phyloP scores from a whole-genome alignment of 2,888 invertebrate species.

The Lepetodrilus schrolli region DNA sequence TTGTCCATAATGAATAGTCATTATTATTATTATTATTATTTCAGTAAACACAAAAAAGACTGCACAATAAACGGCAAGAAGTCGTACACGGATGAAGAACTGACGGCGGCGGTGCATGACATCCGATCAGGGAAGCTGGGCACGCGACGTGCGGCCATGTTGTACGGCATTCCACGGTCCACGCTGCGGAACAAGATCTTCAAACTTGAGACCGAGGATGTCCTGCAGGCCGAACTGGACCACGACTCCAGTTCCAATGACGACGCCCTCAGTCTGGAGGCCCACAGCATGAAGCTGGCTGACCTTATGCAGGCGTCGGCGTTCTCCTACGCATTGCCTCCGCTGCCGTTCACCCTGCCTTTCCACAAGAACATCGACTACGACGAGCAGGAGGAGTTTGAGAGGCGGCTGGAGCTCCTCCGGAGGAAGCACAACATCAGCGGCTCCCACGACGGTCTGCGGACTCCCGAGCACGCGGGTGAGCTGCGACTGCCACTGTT shows the following conservation, averaged over 20 bases:
- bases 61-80: slow-evolving; percentile 54
- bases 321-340: slow-evolving; percentile 38
- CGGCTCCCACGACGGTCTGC: slow-evolving; percentile 53
- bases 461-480: slow-evolving; percentile 56
- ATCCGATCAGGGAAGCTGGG: slow-evolving; percentile 94
- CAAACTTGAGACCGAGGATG: slow-evolving; percentile 72
- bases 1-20: too few species aligned
- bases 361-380: slow-evolving; percentile 41
- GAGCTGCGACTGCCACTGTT: slow-evolving; percentile 71
- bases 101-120: slow-evolving; percentile 93
- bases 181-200: slow-evolving; percentile 93
- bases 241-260: slow-evolving; percentile 37
- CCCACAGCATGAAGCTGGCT: slow-evolving; percentile 44
- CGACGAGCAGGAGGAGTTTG: slow-evolving; percentile 48
- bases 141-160: slow-evolving; percentile 92
- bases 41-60: slow-evolving; percentile 41
- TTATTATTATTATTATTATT: too few species aligned
- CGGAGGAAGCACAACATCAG: slow-evolving; percentile 70
- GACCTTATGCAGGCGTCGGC: slow-evolving; percentile 43
- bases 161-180: slow-evolving; percentile 96
- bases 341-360: slow-evolving; percentile 40
- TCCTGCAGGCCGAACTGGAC: slow-evolving; percentile 22
- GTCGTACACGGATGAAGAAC: slow-evolving; percentile 94
- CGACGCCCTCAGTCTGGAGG: slow-evolving; percentile 28
- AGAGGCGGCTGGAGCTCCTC: slow-evolving; percentile 64